Base-by-base conservation (phyloP, 1,140 invertebrate species). In the Marisa cornuarietis region DNA sequence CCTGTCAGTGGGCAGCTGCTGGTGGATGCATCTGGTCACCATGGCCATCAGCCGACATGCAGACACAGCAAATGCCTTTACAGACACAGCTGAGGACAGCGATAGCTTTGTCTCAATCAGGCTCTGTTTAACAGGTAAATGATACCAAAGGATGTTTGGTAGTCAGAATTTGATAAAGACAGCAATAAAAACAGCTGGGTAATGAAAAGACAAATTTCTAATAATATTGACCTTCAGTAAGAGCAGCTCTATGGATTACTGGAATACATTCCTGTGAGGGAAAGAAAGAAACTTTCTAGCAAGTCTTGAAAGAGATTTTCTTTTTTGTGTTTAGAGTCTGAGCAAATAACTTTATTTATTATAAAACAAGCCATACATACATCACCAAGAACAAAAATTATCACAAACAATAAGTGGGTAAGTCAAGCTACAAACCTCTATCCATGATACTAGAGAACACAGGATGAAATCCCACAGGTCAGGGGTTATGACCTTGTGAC, bases 381-480 rank as follows among this genome's bases (percentile, higher is more conserved):
- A 42, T 42, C 31, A 42, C 6, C 31, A 42, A 42, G 6, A 42
- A 42, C 31, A 42, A 6, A 42, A 42, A 6, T 42, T 42, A 42
- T 42, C 31, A 42, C 3, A 0, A 42, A 42, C 31, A 42, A 42
- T 4, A 42, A 42, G 31, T 58, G 54, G 4, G 54, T 58, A 58
- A 18, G 8, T 58, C 54, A 58, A 58, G 54, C 54, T 76, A 49
- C 63, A 68, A 73, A 87, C 87, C 84, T 92, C 90, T 66, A 93
- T 91, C 94, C 94, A 95, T 6, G 93, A 92, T 16, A 92, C 92
- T 4, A 94, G 84, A n/a, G 92, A 93, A 83, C 95, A 93, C 18
- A 94, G 89, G 71, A 93, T 92, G 77, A 93, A 92, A 89, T 95
- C 94, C 94, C 94, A 95, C 63, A 93, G 91, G 84, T 66, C 90